These are phyloP conservation scores for Oenanthe melanoleuca DNA, from an alignment of 2,113 vertebrate species.

Conservation along the genomic window DNA sequence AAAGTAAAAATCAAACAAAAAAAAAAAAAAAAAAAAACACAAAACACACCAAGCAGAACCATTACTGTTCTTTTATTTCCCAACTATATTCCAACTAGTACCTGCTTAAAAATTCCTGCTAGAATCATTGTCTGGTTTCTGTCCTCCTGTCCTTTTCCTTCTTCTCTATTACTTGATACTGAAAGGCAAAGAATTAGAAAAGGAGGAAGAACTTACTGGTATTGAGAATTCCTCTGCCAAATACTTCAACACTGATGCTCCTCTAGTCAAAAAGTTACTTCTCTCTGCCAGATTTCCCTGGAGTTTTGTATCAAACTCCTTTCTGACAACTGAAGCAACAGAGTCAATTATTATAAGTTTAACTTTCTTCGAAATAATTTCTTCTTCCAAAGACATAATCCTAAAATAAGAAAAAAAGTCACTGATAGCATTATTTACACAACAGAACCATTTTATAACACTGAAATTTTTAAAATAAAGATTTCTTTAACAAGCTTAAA, in stretches of 20 bases:
- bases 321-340: slow-evolving; percentile 86
- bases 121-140: neutral
- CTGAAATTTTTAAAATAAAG: neutral
- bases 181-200: neutral
- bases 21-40: neutral
- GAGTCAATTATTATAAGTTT: slow-evolving; percentile 85
- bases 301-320: slow-evolving; percentile 85
- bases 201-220: slow-evolving; percentile 77
- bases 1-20: neutral
- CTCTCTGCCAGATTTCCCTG: slow-evolving; percentile 81
- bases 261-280: slow-evolving; percentile 80
- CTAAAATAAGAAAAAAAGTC: slow-evolving; percentile 41
- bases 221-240: slow-evolving; percentile 86
- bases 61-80: neutral
- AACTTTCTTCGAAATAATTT: slow-evolving; percentile 82
- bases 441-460: neutral
- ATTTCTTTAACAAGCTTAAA: neutral
- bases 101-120: neutral
- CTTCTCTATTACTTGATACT: neutral
- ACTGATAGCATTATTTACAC: neutral
- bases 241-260: slow-evolving; percentile 82
- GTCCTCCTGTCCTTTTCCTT: neutral
- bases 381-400: slow-evolving; percentile 84
- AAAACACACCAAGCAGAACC: neutral
- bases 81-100: neutral